phyloP scores from a whole-genome alignment of 1,140 invertebrate genomes.

The Drosophila repletoides region DNA sequence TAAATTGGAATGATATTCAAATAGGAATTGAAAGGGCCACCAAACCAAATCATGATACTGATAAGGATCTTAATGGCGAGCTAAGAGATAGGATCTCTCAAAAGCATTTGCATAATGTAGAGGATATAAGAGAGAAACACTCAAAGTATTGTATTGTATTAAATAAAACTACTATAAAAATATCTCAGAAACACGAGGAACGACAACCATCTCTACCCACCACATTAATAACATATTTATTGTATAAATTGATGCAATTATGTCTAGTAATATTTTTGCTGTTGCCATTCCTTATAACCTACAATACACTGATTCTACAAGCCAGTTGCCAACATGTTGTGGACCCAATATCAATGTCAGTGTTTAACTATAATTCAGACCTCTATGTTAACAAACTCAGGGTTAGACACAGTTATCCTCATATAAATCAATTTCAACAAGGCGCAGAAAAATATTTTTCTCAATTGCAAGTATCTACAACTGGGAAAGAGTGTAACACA shows the following conservation, averaged over 20 bases:
- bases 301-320: conserved; percentile 19
- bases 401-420: not conserved
- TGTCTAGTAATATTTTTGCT: conserved; percentile 53
- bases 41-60: too few species aligned
- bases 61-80: not conserved
- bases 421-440: too few species aligned
- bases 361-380: conserved; percentile 22
- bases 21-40: not conserved
- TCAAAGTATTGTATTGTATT: not conserved
- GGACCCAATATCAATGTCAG: not conserved
- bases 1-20: conserved; percentile 2
- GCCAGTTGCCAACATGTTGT: conserved; percentile 27
- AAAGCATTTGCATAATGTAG: not conserved
- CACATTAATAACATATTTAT: conserved; percentile 13
- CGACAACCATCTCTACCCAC: not conserved
- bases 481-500: too few species aligned
- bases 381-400: not conserved
- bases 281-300: conserved; percentile 35
- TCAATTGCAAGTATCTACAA: not conserved
- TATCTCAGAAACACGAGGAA: not conserved
- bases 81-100: not conserved
- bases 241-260: conserved; percentile 36
- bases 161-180: not conserved
- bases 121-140: not conserved
- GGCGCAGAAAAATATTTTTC: too few species aligned